Evolutionary conservation across 2,888 invertebrate genomes (phyloP).

Genomic region (Isotomurus palustris): DNA sequence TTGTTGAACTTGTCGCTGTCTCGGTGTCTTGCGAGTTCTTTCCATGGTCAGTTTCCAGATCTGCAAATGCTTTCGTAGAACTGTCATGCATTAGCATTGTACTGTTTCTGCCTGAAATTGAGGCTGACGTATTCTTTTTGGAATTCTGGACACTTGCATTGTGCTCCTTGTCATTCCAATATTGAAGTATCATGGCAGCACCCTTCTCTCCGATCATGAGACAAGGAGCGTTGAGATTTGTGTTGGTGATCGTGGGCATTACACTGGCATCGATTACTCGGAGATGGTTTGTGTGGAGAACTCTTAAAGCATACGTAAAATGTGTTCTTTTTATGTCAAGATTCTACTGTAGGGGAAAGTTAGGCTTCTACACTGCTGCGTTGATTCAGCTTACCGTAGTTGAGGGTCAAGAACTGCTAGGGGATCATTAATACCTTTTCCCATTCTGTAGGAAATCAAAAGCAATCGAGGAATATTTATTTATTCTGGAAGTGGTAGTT

Average conservation of each 20-base stretch:
- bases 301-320: neutral
- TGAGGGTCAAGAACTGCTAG: conserved; percentile 29
- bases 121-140: no score
- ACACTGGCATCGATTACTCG: neutral
- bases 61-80: no score
- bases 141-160: no score
- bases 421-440: conserved; percentile 8
- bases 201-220: conserved; percentile 14
- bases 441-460: neutral
- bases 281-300: neutral
- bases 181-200: neutral
- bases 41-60: no score
- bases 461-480: neutral
- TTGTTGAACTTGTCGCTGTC: no score
- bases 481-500: neutral
- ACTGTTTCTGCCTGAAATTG: no score
- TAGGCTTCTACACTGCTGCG: neutral
- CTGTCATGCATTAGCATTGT: no score
- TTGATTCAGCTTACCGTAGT: conserved; percentile 22
- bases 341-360: neutral
- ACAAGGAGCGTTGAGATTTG: conserved; percentile 5
- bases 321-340: no score
- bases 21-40: no score
- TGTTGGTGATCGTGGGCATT: neutral
- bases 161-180: conserved; percentile 12